Percentiles rank a stretch among this genome's conserved stretches.
These are phyloP conservation scores for Eulemur coronatus DNA, from an alignment of 2,797 vertebrate species.

Conservation along the genomic window DNA sequence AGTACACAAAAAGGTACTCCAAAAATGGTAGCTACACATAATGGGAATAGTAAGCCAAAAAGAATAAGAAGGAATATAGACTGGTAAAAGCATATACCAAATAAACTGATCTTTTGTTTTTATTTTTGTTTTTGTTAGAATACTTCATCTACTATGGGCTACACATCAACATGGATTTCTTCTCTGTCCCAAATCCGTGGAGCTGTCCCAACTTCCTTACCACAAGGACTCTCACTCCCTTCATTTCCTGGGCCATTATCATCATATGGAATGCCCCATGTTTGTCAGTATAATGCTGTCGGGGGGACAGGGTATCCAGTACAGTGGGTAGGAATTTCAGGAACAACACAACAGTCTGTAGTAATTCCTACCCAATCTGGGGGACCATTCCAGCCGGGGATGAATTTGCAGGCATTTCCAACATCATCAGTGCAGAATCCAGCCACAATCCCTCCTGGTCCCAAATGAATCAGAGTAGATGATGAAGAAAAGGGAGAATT, in stretches of 20 bases:
- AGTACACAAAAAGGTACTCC: background rate
- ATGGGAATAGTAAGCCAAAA: constrained; percentile 13
- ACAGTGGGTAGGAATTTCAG: constrained; percentile 80
- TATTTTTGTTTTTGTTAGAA: constrained; percentile 73
- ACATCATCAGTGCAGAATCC: constrained; percentile 77
- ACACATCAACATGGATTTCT: constrained; percentile 81
- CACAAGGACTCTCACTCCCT: constrained; percentile 83
- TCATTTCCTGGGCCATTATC: constrained; percentile 81
- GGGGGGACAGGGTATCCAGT: constrained; percentile 75
- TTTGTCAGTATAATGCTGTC: constrained; percentile 80
- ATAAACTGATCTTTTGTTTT: constrained; percentile 74
- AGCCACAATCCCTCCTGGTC: constrained; percentile 77
- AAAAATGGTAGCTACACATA: background rate
- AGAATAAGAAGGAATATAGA: constrained; percentile 46
- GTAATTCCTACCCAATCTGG: constrained; percentile 75
- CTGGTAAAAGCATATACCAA: constrained; percentile 42
- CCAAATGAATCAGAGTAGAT: constrained; percentile 79
- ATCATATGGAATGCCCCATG: constrained; percentile 87
- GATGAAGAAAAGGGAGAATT: constrained; percentile 46
- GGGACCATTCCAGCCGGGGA: constrained; percentile 77
- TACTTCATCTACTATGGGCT: constrained; percentile 77
- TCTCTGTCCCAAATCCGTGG: constrained; percentile 82
- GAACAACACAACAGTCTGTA: constrained; percentile 72
- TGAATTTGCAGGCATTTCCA: constrained; percentile 77
- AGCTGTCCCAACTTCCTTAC: constrained; percentile 80